These are phyloP conservation scores for Pelvicachromis taeniatus DNA, from an alignment of 2,113 vertebrate species.

Conservation along the genomic window DNA sequence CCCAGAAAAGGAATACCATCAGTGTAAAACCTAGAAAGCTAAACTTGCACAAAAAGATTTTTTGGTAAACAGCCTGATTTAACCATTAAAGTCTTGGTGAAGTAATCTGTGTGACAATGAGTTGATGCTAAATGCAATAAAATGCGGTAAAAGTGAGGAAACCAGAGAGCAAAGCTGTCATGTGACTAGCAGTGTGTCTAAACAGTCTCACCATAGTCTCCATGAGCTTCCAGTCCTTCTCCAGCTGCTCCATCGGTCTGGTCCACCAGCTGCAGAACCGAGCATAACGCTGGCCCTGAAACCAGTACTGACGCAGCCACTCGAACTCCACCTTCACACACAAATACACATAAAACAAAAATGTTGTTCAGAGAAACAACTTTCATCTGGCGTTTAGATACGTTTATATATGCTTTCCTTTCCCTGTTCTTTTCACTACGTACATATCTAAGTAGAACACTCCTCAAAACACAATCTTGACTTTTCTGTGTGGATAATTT, in stretches of 20 bases:
- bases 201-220: constrained; percentile 84
- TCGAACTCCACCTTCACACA: constrained; percentile 88
- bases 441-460: not conserved
- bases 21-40: not conserved
- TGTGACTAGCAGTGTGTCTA: not conserved
- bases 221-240: constrained; percentile 90
- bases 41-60: not conserved
- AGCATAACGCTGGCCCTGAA: constrained; percentile 88
- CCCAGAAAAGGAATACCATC: not conserved
- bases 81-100: not conserved
- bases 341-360: not conserved
- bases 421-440: not conserved
- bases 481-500: not conserved
- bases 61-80: not conserved
- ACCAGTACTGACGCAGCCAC: constrained; percentile 97
- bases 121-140: not conserved
- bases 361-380: not conserved
- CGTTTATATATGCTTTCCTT: not conserved
- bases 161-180: not conserved
- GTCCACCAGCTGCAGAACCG: constrained; percentile 93
- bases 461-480: not conserved
- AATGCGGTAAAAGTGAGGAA: not conserved
- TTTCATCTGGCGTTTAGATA: not conserved
- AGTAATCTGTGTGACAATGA: not conserved
- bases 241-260: constrained; percentile 84